These are phyloP conservation scores for Cochlearius cochlearius DNA, from an alignment of 2,113 vertebrate species.

Conservation along the genomic window DNA sequence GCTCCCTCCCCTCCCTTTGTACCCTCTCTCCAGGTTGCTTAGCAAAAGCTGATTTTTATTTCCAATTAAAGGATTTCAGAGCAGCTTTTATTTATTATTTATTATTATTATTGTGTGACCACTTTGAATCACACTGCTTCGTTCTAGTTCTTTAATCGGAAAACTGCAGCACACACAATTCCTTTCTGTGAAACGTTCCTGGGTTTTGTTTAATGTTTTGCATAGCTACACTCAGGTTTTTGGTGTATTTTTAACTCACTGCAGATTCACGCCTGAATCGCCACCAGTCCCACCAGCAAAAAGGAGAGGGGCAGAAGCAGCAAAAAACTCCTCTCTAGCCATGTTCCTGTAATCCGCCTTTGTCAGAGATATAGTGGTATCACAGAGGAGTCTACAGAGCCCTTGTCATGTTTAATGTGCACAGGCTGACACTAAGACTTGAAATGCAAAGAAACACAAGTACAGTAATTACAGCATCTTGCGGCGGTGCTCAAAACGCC, in stretches of 20 bases:
- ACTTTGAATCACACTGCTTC: conserved; percentile 17
- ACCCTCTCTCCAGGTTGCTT: conserved; percentile 56
- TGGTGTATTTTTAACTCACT: not conserved
- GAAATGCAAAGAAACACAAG: not conserved
- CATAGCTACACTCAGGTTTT: not conserved
- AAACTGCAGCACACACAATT: conserved; percentile 9
- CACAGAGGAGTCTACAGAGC: not conserved
- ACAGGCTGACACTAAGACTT: not conserved
- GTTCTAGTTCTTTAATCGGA: conserved; percentile 9
- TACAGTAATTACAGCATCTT: conserved; percentile 36
- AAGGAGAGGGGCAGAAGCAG: not conserved
- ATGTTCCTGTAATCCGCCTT: not conserved
- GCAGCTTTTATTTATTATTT: conserved; percentile 56
- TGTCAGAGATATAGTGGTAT: not conserved
- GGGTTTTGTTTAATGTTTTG: not conserved
- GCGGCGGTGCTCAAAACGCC: not conserved
- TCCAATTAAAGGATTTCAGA: conserved; percentile 56
- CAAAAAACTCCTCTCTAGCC: not conserved
- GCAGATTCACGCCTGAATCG: not conserved
- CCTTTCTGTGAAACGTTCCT: not conserved
- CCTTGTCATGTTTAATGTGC: not conserved
- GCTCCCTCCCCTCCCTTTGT: conserved; percentile 3
- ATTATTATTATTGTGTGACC: conserved; percentile 20
- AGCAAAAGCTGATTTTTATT: conserved; percentile 61
- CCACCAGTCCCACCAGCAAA: not conserved